Evolutionary conservation across 92 coral and sea anemone genomes (phyloP).

Genomic region (Palythoa grandis): DNA sequence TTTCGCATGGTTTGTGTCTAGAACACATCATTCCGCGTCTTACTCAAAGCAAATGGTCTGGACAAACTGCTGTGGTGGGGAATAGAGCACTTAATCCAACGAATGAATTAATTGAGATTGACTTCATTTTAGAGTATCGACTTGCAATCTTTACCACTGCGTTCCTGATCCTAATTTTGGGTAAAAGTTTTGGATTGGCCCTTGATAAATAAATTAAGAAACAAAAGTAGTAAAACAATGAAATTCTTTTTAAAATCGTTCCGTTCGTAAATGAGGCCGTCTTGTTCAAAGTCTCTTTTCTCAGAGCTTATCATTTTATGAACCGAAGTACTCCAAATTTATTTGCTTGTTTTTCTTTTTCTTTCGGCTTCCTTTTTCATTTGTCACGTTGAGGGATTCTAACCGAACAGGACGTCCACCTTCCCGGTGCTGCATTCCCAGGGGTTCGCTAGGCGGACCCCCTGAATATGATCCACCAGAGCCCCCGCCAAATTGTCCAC

Average conservation of each 20-base stretch:
- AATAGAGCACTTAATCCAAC: background rate
- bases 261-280: background rate
- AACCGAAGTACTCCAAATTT: conserved; percentile 44
- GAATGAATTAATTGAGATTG: background rate
- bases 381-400: conserved; percentile 81
- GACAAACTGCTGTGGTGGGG: background rate
- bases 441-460: conserved; percentile 26
- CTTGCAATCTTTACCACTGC: background rate
- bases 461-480: conserved; percentile 27
- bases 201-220: background rate
- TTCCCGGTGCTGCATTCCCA: conserved; percentile 37
- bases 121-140: background rate
- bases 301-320: conserved; percentile 4
- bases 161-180: background rate
- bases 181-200: background rate
- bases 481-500: conserved; percentile 25
- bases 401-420: conserved; percentile 82
- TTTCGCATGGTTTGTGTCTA: background rate
- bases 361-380: conserved; percentile 75
- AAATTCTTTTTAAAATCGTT: background rate
- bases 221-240: background rate
- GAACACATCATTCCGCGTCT: background rate
- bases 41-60: background rate
- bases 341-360: conserved; percentile 76
- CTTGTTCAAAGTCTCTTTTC: background rate